Evolutionary conservation across 2,797 vertebrate genomes (phyloP).

Genomic region (Helostoma temminkii): DNA sequence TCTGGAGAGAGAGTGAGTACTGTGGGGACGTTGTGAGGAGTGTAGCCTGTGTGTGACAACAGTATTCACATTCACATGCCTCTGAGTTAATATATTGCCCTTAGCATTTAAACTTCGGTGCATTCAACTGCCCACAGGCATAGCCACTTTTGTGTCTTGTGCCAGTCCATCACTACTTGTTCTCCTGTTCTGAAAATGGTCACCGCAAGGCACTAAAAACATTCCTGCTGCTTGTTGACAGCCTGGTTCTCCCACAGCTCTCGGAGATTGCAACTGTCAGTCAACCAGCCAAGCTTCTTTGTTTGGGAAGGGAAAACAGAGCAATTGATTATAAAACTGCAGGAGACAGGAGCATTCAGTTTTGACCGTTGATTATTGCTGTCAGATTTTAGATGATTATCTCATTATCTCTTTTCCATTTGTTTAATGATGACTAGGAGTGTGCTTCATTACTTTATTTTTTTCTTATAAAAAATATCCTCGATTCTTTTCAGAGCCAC

Average conservation of each 20-base stretch:
- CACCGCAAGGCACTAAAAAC: constrained; percentile 66
- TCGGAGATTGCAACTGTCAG: constrained; percentile 50
- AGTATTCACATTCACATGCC: not conserved
- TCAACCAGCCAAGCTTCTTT: constrained; percentile 44
- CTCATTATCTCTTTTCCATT: not conserved
- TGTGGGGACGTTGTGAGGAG: not conserved
- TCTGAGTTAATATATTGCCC: constrained; percentile 27
- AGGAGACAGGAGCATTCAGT: not conserved
- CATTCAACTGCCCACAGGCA: constrained; percentile 27
- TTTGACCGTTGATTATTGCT: constrained; percentile 5
- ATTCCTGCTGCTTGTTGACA: constrained; percentile 73
- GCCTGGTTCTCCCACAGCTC: constrained; percentile 61
- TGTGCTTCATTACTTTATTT: constrained; percentile 6
- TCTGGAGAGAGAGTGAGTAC: constrained; percentile 98
- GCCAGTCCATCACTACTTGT: constrained; percentile 64
- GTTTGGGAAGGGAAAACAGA: constrained; percentile 10
- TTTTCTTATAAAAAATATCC: not conserved
- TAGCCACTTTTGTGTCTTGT: constrained; percentile 24
- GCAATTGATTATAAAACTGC: constrained; percentile 31
- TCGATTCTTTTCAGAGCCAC: constrained; percentile 87
- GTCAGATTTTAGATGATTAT: constrained; percentile 1
- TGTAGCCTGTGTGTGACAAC: constrained; percentile 6
- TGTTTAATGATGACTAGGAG: not conserved
- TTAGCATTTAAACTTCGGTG: constrained; percentile 29
- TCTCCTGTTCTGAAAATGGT: constrained; percentile 55